Base-by-base conservation (phyloP, 2,113 vertebrate species). In the Noctilio leporinus region DNA sequence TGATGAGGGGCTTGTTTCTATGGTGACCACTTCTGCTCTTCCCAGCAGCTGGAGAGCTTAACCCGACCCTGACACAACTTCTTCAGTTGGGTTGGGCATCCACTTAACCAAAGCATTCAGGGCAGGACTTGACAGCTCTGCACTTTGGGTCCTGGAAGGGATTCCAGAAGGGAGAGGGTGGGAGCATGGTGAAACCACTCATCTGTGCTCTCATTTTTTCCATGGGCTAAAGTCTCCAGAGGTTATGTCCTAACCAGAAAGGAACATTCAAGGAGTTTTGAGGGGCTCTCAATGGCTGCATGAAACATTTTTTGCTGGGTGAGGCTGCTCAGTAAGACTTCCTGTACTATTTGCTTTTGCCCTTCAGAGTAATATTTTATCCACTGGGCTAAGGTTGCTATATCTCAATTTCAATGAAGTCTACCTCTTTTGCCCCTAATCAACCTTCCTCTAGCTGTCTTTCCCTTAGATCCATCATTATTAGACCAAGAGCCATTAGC, bases 31-130 rank as follows among this genome's bases (percentile, higher is more conserved):
- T 38, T 92, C 75, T 43, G 0, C 5, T 86, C 96, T 94, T 96
- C n/a, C 94, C 69, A 97, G 96, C 97, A 98, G 97, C 98, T 98
- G 98, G 94, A 97, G 10, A 70, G 96, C 83, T 97, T 97, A 96
- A 97, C 96, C 93, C 7, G 45, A 86, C 95, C 92, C 95, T 97
- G 94, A 95, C 81, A 15, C 80, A 96, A 90, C 96, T 98, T 97
- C 96, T 78, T 96, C 91, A 95, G 59, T 3, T 96, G 98, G 98
- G 98, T 91, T 96, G 97, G 97, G 97, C 97, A 97, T 95, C 91
- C 96, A 97, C 95, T 97, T 97, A 97, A 97, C 90, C 0, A 0
- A 98, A 97, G 90, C 91, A 97, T 97, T 96, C 88, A 69, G 95
- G 97, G 95, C 95, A 98, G 97, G 93, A 98, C 97, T 97, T 91